Conservation (phyloP, 2,113 vertebrate species). For the Ictalurus punctatus region DNA sequence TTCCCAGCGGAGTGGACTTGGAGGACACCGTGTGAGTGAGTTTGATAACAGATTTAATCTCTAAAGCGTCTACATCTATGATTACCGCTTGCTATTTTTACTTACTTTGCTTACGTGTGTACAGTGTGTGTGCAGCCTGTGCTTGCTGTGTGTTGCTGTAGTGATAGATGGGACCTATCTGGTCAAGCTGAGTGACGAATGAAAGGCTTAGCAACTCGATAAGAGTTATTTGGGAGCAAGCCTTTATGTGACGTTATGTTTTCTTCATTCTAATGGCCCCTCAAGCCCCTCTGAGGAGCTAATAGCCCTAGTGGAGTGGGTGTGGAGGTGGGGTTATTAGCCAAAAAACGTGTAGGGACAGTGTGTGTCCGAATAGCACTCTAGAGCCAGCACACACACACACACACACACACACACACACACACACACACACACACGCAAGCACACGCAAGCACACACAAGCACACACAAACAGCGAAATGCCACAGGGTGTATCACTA, state of each 20-base stretch:
- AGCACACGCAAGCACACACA: constrained; percentile 13
- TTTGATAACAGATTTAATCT: constrained; percentile 21
- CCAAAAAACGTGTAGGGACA: neutral
- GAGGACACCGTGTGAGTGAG: neutral
- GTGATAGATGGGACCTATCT: constrained; percentile 46
- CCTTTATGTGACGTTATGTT: constrained; percentile 3
- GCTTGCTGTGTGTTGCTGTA: constrained; percentile 37
- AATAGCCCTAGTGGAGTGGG: neutral
- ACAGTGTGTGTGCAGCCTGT: neutral
- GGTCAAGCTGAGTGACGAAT: constrained; percentile 34
- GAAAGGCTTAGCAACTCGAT: constrained; percentile 51
- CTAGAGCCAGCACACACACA: neutral
- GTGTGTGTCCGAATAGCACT: neutral
- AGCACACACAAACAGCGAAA: constrained; percentile 2
- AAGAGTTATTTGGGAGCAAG: constrained; percentile 41
- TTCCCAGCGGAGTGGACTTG: neutral
- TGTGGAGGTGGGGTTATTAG: constrained; percentile 3
- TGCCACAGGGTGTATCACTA: constrained; percentile 42
- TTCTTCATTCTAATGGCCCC: constrained; percentile 4
- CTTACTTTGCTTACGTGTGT: neutral
- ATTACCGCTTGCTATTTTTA: constrained; percentile 22
- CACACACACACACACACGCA: neutral
- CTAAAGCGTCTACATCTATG: neutral
- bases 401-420: neutral
- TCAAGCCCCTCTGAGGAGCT: neutral